Base-by-base conservation (phyloP, 2,113 vertebrate species). In the Paratilapia polleni region DNA sequence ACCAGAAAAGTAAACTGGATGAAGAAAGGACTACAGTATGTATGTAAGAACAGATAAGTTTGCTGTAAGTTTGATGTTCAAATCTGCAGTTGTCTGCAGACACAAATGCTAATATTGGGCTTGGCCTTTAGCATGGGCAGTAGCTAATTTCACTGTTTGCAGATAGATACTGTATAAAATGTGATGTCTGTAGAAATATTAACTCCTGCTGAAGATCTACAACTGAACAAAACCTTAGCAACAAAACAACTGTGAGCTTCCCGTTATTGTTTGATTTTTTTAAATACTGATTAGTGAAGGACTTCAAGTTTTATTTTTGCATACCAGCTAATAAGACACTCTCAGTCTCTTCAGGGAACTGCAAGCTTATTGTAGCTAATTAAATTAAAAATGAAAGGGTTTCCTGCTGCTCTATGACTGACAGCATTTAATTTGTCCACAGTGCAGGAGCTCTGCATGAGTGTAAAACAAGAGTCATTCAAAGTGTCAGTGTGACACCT, bases 401-500 rank as follows among this genome's bases (percentile, higher is more conserved):
- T 36, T 36, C 24, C 41, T 70, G 19, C 9, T 78, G 19, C 60
- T 34, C 24, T 28, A 4, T 31, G 76, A 17, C 19, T 28, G 17
- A 15, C 11, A 17, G 43, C 26, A 14, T 34, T 64, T 14, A n/a
- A 70, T 57, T 64, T 20, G 47, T 38, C 19, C 3, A 3, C 74
- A 49, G 52, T 75, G 19, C 52, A 19, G 73, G 31, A 26, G 73
- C n/a, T 26, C 34, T 38, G 73, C 38, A 12, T 36, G 73, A 14
- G 11, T 28, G 58, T 3, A 17, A 17, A 49, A 17, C 12, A 49
- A 22, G 17, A 4, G 3, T 43, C 38, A 62, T 28, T 61, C 52
- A 12, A 43, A 58, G 88, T 22, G 60, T 54, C 13, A 31, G 56
- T 47, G 24, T 86, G 91, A 47, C 91, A 61, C 59, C 91, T 91